phyloP scores from a whole-genome alignment of 2,797 vertebrate species.

The Tangara arthus region DNA sequence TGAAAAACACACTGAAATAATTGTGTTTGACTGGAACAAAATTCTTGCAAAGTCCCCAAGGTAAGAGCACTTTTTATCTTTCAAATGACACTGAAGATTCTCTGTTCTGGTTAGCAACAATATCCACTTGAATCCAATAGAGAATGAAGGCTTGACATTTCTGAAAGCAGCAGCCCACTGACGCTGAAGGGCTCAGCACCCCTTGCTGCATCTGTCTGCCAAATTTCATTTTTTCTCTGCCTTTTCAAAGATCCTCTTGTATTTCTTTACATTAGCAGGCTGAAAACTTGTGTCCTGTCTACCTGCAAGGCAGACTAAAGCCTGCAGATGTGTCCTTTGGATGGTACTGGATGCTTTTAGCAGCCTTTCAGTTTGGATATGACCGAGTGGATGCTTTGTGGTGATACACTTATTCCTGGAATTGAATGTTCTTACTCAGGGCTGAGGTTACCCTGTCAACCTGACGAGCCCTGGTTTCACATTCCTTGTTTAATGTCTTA shows the following conservation, averaged over 20 bases:
- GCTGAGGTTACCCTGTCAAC: not conserved
- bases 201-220: constrained; percentile 26
- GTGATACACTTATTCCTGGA: not conserved
- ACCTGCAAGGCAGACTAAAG: not conserved
- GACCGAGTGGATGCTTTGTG: not conserved
- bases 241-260: not conserved
- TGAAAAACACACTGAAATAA: constrained; percentile 73
- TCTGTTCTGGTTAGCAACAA: constrained; percentile 41
- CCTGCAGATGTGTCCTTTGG: not conserved
- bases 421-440: not conserved
- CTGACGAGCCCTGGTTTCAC: not conserved
- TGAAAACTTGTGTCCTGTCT: not conserved
- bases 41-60: constrained; percentile 73
- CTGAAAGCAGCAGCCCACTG: not conserved
- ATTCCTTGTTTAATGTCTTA: not conserved
- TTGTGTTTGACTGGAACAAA: constrained; percentile 73
- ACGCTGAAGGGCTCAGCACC: constrained; percentile 3
- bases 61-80: constrained; percentile 70
- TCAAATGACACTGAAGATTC: constrained; percentile 41
- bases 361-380: not conserved
- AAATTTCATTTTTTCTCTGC: not conserved
- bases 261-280: not conserved
- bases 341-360: not conserved
- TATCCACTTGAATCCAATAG: constrained; percentile 29
- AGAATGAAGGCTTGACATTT: constrained; percentile 52